Evolutionary conservation across 2,113 vertebrate species (phyloP), one percentile per base, ranked within the genome.

Genomic region (Sinosuthora webbiana): DNA sequence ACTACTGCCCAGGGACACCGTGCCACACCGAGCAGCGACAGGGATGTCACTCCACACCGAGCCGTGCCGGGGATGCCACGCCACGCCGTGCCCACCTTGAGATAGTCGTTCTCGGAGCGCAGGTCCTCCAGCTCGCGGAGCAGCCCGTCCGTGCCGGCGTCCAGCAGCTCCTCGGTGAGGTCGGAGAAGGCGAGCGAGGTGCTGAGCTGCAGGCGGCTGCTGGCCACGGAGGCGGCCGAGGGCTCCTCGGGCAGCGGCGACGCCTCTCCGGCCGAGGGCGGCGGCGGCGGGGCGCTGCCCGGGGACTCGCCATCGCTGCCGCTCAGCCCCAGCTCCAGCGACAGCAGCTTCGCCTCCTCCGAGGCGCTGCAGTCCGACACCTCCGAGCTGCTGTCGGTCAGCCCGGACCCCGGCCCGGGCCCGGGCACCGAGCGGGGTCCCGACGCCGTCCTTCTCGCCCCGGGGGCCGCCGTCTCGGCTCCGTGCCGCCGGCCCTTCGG

Each of bases 81-180:
- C n/a, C 7, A 10, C 53, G 2, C 90, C 25, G 62, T 71, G 70
- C 98, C 97, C 97, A 99, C 99, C 99, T 99, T 99, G 92, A 99
- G 98, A 97, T 99, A 99, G 97, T 99, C 99, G 83, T 99, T 99
- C 96, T 99, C 99, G 1, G 99, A 99, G 85, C 99, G 98, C 92
- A 99, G 98, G 93, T 99, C 99, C 80, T 99, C 99, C 94, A 99
- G 98, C 88, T 99, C 99, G 31, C 99, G 97, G 75, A 99, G 92
- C 87, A 99, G 98, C 97, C 99, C 98, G 77, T 99, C 98, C 2
- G 98, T 98, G 96, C 98, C 97, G 62, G 98, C 98, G 95, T 99
- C 99, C 96, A 99, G 98, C 67, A 99, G 96, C 97, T 99, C 99
- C 97, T 99, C 99, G 31, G 99, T 99, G 91, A 99, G 98, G 97